phyloP scores from a whole-genome alignment of 35 echinoderm and acorn worm species.

The Acanthaster planci region DNA sequence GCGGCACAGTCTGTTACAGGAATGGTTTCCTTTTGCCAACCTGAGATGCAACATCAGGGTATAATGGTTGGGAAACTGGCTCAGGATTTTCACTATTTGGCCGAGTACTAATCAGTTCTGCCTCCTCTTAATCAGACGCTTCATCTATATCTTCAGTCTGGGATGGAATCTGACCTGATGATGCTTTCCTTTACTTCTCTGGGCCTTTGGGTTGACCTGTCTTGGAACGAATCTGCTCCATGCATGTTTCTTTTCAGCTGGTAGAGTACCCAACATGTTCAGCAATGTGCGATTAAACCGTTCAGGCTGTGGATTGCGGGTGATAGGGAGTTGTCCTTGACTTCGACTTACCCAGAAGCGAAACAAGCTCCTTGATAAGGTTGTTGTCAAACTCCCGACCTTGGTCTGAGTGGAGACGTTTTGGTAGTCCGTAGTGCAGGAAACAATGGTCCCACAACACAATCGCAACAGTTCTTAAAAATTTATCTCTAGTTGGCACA shows the following conservation, averaged over 20 bases:
- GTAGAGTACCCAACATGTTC: constrained; percentile 39
- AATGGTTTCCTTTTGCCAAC: no score
- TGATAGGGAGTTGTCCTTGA: constrained; percentile 60
- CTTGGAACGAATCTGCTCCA: constrained; percentile 43
- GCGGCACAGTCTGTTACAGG: no score
- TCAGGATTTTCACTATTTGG: no score
- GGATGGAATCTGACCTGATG: no score
- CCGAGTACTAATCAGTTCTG: no score
- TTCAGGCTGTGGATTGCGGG: constrained; percentile 59
- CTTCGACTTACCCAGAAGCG: constrained; percentile 39
- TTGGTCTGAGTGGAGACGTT: constrained; percentile 47
- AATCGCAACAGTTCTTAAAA: constrained; percentile 44
- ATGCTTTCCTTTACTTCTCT: no score
- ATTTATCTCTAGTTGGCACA: constrained; percentile 49
- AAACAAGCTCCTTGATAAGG: constrained; percentile 31
- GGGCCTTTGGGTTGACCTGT: no score
- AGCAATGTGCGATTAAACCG: constrained; percentile 39
- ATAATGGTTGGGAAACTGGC: no score
- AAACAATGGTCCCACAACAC: constrained; percentile 52
- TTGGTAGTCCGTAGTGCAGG: constrained; percentile 36
- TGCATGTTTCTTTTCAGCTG: constrained; percentile 14
- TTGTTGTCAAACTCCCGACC: constrained; percentile 40
- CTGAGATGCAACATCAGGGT: no score
- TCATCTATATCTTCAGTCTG: no score
- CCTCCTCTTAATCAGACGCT: no score